Evolutionary conservation across 2,113 vertebrate genomes (phyloP).

Genomic region (Alexandromys fortis): DNA sequence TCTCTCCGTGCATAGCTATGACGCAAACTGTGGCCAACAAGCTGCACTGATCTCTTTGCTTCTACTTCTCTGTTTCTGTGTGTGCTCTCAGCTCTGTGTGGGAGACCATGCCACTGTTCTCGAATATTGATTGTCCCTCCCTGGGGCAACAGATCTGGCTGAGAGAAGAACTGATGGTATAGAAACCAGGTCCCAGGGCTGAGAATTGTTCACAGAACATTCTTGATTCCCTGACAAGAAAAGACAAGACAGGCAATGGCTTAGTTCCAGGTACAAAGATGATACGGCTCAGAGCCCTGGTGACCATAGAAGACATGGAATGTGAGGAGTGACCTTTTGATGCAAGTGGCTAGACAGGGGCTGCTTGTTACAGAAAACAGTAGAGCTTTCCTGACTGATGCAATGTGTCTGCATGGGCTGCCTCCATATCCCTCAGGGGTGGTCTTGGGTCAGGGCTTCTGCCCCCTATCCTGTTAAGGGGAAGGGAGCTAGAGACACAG

Average conservation of each 20-base stretch:
- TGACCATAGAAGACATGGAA: background rate
- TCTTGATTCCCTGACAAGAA: background rate
- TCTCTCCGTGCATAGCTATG: background rate
- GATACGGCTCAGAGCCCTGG: background rate
- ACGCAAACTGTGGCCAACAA: background rate
- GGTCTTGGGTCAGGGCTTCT: background rate
- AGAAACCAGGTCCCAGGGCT: background rate
- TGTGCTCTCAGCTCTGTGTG: background rate
- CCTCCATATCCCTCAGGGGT: background rate
- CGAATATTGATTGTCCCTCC: background rate
- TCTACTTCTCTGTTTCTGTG: background rate
- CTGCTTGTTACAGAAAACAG: background rate
- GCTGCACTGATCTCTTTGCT: background rate
- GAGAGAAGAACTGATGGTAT: background rate
- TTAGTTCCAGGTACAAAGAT: background rate
- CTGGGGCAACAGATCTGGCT: background rate
- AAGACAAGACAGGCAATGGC: background rate
- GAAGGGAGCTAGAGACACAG: background rate
- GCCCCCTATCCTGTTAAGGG: background rate
- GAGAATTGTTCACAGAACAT: background rate
- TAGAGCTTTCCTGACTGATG: background rate
- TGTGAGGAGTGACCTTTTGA: background rate
- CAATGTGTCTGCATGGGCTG: background rate
- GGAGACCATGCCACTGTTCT: background rate
- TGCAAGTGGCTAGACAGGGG: background rate